Evolutionary conservation across 2,113 vertebrate genomes (phyloP), one percentile per base, ranked within the genome.

Genomic region (Calidris pygmaea): DNA sequence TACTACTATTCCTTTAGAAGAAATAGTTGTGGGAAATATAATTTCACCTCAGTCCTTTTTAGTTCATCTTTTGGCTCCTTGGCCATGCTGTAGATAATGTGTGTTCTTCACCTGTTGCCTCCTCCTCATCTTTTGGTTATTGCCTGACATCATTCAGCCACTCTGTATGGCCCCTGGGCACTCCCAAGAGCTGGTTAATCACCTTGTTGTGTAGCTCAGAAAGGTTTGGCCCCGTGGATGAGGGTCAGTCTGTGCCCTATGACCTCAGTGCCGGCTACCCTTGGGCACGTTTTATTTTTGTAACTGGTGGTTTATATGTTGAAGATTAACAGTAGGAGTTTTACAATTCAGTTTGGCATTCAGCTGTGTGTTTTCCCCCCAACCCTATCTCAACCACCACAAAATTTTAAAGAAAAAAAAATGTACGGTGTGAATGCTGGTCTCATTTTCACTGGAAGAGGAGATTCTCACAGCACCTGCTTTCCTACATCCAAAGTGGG

Each of bases 341-440:
- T 88, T 68, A 60, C 35, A 37, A 2, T 12, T 58, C 27, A 16
- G 14, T 47, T 72, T 82, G n/a, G 2, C 45, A 14, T 71, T 85
- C 52, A 74, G 41, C 21, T 67, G 19, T 39, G 7, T 30, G 6
- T 45, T 75, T 1, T 12, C 8, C 32, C 6, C 0, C 53, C 39
- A 52, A 11, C 14, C 6, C 13, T 34, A 10, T 50, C 14, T 78
- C 65, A 62, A 19, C 10, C 22, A 45, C 50, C 23, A 30, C 48
- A 55, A 21, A 22, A 7, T 85, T 35, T 55, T 9, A 6, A 34
- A 50, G n/a, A 14, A 50, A 63, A 53, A 39, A 39, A 39, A 6
- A 9, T 3, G 19, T 18, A 6, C 1, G 0, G 10, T n/a, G 3
- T 27, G 43, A 83, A 89, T 52, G 2, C 11, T 66, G 27, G 4